Base-by-base conservation (phyloP, 2,888 invertebrate species). In the Epicampocera succincta region DNA sequence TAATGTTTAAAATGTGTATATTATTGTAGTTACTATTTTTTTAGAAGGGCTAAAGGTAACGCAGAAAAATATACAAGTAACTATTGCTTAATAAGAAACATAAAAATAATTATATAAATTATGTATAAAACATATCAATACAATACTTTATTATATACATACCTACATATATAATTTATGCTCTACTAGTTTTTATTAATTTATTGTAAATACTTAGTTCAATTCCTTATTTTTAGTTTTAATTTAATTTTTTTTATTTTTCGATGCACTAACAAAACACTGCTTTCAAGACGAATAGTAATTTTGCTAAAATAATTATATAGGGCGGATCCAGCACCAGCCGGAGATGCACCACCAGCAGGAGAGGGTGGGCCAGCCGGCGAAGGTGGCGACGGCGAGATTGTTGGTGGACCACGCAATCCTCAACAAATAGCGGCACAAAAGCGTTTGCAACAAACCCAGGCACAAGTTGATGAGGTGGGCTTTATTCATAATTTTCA, bases 351-450 rank as follows among this genome's bases (percentile, higher is more conserved):
- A 42, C 88, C 91, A 86, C 87, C 90, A 83, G 94, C 94, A 87
- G 78, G 77, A 56, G 94, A 94, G 86, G 94, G 94, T 90, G 94
- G 94, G 85, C 92, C 92, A 89, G 92, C 93, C 84, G 93, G 93
- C 44, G 94, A 93, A 86, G 94, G 94, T 84, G 94, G 94, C 73
- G 96, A 95, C 92, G 89, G 89, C 17, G 96, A 95, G 76, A 94
- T 96, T 91, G 95, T 96, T 89, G 97, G 97, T 85, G 97, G 97
- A 77, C 97, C 97, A 83, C 84, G 95, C 90, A 96, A 95, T 85
- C 96, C 96, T 79, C 96, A 96, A 91, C 96, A 96, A 92, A 94
- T 95, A 86, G 96, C 96, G 72, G 95, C 96, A 85, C 95, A 95
- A 90, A 95, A 95, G 86, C 93, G 96, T 87, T 92, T 96, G 90